Conservation (phyloP, 1,140 invertebrate species). For the Magallana ariakensis region DNA sequence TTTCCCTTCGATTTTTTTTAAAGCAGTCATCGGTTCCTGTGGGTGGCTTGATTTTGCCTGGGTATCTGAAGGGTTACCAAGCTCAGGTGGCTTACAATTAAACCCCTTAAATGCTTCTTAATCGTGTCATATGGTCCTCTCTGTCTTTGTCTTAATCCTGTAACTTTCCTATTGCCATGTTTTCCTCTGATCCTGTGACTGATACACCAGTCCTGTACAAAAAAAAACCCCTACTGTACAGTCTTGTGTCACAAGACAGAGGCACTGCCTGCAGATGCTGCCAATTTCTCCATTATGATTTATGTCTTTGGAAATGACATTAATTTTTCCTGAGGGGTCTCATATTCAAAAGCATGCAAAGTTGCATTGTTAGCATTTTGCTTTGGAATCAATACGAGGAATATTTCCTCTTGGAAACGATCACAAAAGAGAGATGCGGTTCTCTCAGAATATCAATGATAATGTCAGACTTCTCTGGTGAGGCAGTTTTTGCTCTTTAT, state of each 20-base stretch:
- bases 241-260: background rate
- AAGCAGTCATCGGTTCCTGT: too few species aligned
- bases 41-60: too few species aligned
- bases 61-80: too few species aligned
- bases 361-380: conserved; percentile 36
- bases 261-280: background rate
- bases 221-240: background rate
- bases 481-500: conserved; percentile 18
- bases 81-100: background rate
- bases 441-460: conserved; percentile 3
- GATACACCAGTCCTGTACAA: background rate
- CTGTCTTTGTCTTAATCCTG: background rate
- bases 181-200: background rate
- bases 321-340: conserved; percentile 36
- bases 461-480: background rate
- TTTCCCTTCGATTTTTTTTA: too few species aligned
- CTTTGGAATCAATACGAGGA: conserved; percentile 20
- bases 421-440: conserved; percentile 2
- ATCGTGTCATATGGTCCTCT: background rate
- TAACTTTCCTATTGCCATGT: background rate
- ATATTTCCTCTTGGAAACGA: background rate
- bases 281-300: conserved; percentile 15
- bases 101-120: background rate
- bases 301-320: conserved; percentile 32
- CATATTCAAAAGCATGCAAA: conserved; percentile 28